Conservation (phyloP, 2,888 invertebrate species). For the Temnothorax rugatulus region DNA sequence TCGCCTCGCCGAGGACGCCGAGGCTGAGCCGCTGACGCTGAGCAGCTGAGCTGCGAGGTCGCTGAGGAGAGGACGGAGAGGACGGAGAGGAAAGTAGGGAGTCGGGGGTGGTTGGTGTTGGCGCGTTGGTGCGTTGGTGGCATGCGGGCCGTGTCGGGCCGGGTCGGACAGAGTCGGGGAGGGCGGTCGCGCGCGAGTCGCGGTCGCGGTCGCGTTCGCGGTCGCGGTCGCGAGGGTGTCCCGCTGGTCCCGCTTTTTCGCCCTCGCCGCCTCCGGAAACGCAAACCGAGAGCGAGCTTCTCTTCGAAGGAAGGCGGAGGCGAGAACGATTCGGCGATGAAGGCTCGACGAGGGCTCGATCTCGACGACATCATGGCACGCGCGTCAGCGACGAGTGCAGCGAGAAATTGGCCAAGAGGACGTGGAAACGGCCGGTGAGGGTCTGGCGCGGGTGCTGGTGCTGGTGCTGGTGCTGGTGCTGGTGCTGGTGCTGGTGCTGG, state of each 20-base stretch:
- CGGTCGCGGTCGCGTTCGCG: neutral
- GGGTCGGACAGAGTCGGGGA: neutral
- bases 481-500: neutral
- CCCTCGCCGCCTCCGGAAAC: neutral
- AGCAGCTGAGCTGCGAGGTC: neutral
- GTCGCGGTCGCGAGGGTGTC: slow-evolving; percentile 3
- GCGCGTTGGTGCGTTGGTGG: too few relatives aligned
- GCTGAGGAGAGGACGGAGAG: too few relatives aligned
- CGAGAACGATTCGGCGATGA: slow-evolving; percentile 8
- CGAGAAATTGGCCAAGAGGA: neutral
- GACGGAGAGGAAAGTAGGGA: slow-evolving; percentile 27
- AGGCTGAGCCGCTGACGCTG: too few relatives aligned
- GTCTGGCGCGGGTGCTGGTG: neutral
- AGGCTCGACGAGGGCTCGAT: neutral
- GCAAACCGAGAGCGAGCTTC: neutral
- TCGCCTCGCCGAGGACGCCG: neutral
- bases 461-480: neutral
- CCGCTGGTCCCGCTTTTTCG: slow-evolving; percentile 23
- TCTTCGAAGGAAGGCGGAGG: neutral
- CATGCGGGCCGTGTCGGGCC: too few relatives aligned
- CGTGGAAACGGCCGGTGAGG: neutral
- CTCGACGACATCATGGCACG: neutral
- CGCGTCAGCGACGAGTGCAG: neutral
- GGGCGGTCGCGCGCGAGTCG: neutral
- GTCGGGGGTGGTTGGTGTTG: slow-evolving; percentile 23